Percentiles rank a stretch among this genome's conserved stretches.
phyloP scores from a whole-genome alignment of 2,888 invertebrate species.

The Tortricodes alternella region DNA sequence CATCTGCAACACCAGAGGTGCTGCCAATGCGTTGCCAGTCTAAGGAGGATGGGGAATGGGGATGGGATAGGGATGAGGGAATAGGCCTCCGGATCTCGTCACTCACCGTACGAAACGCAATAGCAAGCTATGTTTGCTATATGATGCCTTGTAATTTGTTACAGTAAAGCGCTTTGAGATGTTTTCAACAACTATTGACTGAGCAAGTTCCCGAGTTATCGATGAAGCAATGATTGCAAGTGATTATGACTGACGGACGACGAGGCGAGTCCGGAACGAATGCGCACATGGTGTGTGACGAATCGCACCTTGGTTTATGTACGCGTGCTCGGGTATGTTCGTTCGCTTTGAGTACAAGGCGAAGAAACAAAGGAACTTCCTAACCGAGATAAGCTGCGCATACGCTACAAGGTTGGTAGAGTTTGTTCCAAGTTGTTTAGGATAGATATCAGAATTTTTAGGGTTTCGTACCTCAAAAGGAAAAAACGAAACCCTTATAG shows the following conservation, averaged over 20 bases:
- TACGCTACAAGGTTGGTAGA: constrained; percentile 16
- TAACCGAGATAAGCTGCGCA: constrained; percentile 22
- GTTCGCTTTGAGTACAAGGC: constrained; percentile 15
- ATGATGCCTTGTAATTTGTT: no score
- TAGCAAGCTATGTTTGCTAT: no score
- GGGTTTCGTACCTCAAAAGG: no score
- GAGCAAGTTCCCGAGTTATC: constrained; percentile 45
- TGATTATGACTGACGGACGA: constrained; percentile 47
- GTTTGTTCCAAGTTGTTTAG: constrained; percentile 10
- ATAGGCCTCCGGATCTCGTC: no score
- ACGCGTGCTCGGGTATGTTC: constrained; percentile 32
- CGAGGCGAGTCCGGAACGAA: constrained; percentile 57
- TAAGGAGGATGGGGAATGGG: no score
- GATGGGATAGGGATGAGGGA: no score
- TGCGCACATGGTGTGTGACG: constrained; percentile 52
- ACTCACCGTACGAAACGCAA: no score
- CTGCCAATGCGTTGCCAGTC: no score
- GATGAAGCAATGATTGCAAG: constrained; percentile 44
- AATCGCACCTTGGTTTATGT: constrained; percentile 54
- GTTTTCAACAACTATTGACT: constrained; percentile 13
- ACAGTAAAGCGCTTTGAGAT: no score
- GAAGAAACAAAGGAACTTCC: constrained; percentile 22
- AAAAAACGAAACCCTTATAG: no score
- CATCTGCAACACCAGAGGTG: no score
- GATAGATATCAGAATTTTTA: neutral